Base-by-base conservation (phyloP, 2,797 vertebrate species). In the Cossypha dichroa region DNA sequence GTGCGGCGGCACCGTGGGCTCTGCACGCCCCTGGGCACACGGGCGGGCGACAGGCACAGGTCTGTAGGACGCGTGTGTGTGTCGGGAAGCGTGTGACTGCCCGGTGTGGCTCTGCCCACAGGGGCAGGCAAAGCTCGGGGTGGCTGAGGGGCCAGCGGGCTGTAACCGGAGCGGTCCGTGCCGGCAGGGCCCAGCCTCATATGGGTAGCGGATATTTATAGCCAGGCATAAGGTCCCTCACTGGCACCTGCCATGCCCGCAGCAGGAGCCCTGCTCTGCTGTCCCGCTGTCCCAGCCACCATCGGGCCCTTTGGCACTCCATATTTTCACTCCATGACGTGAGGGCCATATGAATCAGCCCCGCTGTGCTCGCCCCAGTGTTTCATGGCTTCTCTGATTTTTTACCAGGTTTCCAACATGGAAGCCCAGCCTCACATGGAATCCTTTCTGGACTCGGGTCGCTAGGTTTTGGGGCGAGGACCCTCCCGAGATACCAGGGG, bases 311-410 rank as follows among this genome's bases (percentile, higher is more conserved):
- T 36, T 26, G 7, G 20, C 49, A 15, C 23, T 43, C 25, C 10
- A 0, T 64, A 6, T 81, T 73, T 80, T 87, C 2, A 5, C 55
- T 43, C 40, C 59, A 0, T 52, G 85, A 80, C 6, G 8, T 26
- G 11, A 75, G 25, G 2, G 9, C 45, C 52, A 25, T 9, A 10
- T 70, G 51, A 83, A 40, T 62, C 31, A 10, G 14, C 25, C 22
- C 20, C 2, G 1, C 3, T n/a, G 38, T 0, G 0, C 34, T 48
- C 5, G 1, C 31, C 43, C 9, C 22, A 5, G 11, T 11, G 16
- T 41, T 79, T 51, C 7, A 5, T 56, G 59, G 38, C 52, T 26
- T 58, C 13, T 54, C 20, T 15, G 49, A 20, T 36, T 62, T 38
- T 52, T n/a, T 40, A 43, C 7, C 45, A 4, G 6, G 29, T 78